These are phyloP conservation scores for Drosophila kanekoi DNA, from an alignment of 2,888 invertebrate species.

Conservation along the genomic window DNA sequence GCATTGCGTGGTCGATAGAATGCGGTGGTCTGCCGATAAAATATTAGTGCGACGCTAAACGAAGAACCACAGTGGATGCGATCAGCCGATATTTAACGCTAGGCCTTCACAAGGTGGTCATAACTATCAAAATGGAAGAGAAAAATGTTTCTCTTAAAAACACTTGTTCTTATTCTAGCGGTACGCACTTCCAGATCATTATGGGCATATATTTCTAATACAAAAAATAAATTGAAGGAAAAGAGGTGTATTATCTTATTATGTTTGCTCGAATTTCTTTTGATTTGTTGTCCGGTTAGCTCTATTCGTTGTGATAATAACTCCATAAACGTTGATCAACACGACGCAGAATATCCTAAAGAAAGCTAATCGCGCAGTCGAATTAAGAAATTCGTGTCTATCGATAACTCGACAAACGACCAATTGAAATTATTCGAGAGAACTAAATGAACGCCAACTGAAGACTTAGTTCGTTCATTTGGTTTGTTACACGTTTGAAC, in stretches of 20 bases:
- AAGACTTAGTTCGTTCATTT: slow-evolving; percentile 4
- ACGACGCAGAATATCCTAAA: no score
- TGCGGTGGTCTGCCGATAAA: slow-evolving; percentile 29
- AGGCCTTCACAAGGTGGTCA: background rate
- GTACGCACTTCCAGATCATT: no score
- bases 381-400: no score
- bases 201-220: no score
- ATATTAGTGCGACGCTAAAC: slow-evolving; percentile 12
- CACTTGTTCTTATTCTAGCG: no score
- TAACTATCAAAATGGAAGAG: background rate
- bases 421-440: background rate
- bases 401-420: background rate
- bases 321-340: no score
- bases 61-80: background rate
- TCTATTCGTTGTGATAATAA: no score
- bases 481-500: slow-evolving; percentile 15
- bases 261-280: no score
- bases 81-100: background rate
- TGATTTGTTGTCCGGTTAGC: no score
- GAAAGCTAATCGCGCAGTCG: no score
- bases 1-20: slow-evolving; percentile 32
- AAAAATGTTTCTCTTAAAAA: background rate
- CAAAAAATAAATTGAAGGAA: no score
- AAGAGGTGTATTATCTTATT: no score
- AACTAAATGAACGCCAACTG: slow-evolving; percentile 2